A percentile compares a stretch with the other conserved stretches of the same genome.
Conservation (phyloP, 1,140 invertebrate genomes). For the Zaprionus lachaisei region DNA sequence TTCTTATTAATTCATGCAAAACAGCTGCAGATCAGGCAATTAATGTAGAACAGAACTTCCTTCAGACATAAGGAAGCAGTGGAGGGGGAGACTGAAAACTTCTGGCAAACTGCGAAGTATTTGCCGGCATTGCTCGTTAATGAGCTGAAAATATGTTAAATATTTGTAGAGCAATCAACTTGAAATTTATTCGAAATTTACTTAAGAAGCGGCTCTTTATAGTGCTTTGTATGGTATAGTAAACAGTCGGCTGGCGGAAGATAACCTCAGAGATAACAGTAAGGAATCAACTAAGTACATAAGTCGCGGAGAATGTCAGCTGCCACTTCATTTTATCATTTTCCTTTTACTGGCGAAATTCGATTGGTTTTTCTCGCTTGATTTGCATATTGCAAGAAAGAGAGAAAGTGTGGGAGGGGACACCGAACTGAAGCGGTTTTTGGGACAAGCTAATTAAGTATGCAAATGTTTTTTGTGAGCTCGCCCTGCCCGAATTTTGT, state of each 20-base stretch:
- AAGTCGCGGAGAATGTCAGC: background rate
- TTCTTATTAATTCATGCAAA: conserved; percentile 5
- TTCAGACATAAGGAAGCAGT: background rate
- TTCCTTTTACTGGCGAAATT: background rate
- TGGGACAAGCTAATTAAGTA: conserved; percentile 76
- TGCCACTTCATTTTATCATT: background rate
- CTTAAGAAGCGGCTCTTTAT: too few species aligned
- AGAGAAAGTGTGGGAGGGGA: background rate
- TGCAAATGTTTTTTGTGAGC: conserved; percentile 67
- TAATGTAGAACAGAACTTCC: background rate
- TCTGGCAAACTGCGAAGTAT: background rate
- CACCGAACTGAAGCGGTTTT: conserved; percentile 35
- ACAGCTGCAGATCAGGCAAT: conserved; percentile 2
- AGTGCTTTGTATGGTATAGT: too few species aligned
- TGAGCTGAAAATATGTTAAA: conserved; percentile 2
- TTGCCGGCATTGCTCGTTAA: background rate
- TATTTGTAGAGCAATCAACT: background rate
- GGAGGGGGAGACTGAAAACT: background rate
- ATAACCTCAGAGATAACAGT: background rate
- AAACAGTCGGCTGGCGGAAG: background rate
- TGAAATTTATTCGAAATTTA: background rate
- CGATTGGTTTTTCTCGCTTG: conserved; percentile 3
- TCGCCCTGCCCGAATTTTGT: background rate
- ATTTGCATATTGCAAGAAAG: background rate
- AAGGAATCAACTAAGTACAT: background rate